phyloP scores from a whole-genome alignment of 2,113 vertebrate genomes.

The Dascyllus trimaculatus region DNA sequence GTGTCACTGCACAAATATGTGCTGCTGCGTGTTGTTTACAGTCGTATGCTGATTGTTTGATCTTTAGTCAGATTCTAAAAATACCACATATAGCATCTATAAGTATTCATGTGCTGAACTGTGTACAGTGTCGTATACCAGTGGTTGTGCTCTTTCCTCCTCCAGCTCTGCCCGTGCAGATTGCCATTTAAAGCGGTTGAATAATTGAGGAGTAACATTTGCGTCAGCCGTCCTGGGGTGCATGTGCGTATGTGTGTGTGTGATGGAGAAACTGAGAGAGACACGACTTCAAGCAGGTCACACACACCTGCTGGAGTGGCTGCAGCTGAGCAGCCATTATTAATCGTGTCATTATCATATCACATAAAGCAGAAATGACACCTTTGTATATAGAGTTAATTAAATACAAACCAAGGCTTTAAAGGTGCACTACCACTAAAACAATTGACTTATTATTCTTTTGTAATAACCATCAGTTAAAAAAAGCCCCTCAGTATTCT shows the following conservation, averaged over 20 bases:
- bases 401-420: not conserved
- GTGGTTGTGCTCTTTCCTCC: slow-evolving; percentile 29
- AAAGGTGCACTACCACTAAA: not conserved
- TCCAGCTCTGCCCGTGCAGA: slow-evolving; percentile 53
- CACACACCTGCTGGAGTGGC: slow-evolving; percentile 62
- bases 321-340: slow-evolving; percentile 39
- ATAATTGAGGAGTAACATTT: slow-evolving; percentile 88
- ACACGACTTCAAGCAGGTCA: slow-evolving; percentile 44
- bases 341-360: slow-evolving; percentile 20
- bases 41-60: slow-evolving; percentile 23
- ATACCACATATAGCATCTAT: not conserved
- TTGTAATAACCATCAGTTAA: not conserved
- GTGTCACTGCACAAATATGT: slow-evolving; percentile 59
- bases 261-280: slow-evolving; percentile 9
- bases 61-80: slow-evolving; percentile 21
- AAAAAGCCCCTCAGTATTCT: not conserved
- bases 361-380: not conserved
- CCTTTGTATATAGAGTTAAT: not conserved
- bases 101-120: not conserved
- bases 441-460: not conserved
- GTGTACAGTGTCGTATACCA: not conserved
- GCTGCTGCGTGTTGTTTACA: slow-evolving; percentile 52
- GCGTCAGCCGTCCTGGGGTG: slow-evolving; percentile 68
- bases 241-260: slow-evolving; percentile 52
- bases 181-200: slow-evolving; percentile 85